Evolutionary conservation across 2,797 vertebrate species (phyloP), one percentile per base, ranked within the genome.

Genomic region (Sebastes matsubarae): DNA sequence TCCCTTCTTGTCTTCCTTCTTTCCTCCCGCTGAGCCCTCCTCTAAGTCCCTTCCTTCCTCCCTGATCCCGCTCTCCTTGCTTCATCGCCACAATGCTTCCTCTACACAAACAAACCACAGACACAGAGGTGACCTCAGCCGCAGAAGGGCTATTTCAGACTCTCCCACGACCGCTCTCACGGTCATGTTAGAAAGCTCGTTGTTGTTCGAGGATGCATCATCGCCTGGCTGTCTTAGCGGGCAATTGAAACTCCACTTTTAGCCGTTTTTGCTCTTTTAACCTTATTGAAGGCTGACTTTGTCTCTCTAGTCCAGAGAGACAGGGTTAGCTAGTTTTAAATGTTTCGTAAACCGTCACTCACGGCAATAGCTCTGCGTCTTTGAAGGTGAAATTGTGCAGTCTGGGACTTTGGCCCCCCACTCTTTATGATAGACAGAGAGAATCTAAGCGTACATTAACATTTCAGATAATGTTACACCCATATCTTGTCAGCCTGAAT

Each of bases 31-130:
- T 89, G 89, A 90, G 90, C 92, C 76, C 81, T 86, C 76, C 67
- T 86, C 75, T 92, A 91, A 94, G 88, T 91, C 90, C 86, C 83
- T 92, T 94, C 90, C 89, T 93, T 94, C 90, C 92, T 90, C 84
- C 80, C 83, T 92, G 83, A 93, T 92, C 90, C 91, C 32, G 34
- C 81, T 87, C 79, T 86, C 82, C 84, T 92, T 88, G 91, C 87
- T 92, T 88, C 90, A 91, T 87, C 80, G 67, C 90, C 89, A 83
- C 93, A 88, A 42, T 75, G 75, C 86, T 90, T 93, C 89, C 90
- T 81, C 80, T 77, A 32, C 82, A 89, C 83, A 91, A 91, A 93
- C 86, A 88, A 89, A 87, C 83, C 71, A 67, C 87, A 93, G 88
- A 89, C 89, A 80, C 61, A 79, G 82, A 69, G 85, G 71, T 92